phyloP scores from a whole-genome alignment of 1,140 invertebrate genomes.

The Wiebesia pumilae region DNA sequence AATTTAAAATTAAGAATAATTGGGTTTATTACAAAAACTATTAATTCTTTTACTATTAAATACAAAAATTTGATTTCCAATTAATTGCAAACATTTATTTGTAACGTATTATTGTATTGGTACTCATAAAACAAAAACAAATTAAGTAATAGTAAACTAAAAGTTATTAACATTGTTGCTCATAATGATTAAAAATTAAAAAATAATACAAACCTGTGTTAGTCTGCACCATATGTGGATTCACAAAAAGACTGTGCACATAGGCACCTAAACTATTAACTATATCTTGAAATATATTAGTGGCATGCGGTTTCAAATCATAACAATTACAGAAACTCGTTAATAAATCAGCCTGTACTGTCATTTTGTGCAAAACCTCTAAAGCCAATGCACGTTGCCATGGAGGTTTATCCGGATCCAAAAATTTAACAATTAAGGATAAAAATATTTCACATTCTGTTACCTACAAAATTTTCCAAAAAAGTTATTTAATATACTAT shows the following conservation, averaged over 20 bases:
- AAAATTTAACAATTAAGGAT: conserved; percentile 96
- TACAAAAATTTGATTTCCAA: no score
- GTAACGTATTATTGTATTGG: no score
- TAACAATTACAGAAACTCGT: conserved; percentile 95
- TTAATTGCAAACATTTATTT: no score
- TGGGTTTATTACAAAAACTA: no score
- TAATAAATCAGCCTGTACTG: conserved; percentile 89
- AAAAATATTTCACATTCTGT: conserved; percentile 99
- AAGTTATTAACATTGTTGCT: neutral
- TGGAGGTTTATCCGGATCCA: conserved; percentile 95
- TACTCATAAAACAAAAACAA: no score
- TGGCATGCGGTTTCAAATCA: conserved; percentile 94
- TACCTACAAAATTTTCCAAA: conserved; percentile 76
- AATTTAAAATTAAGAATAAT: no score
- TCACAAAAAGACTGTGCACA: conserved; percentile 94
- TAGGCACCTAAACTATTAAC: conserved; percentile 95
- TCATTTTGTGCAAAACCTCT: conserved; percentile 96
- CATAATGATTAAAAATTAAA: conserved; percentile 25
- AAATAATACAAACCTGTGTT: conserved; percentile 66
- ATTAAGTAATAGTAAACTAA: neutral
- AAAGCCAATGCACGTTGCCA: conserved; percentile 97
- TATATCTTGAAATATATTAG: conserved; percentile 95
- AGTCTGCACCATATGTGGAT: conserved; percentile 75
- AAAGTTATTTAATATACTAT: neutral
- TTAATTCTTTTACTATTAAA: no score